Evolutionary conservation across 2,888 invertebrate genomes (phyloP).

Genomic region (Cosmopolites sordidus): DNA sequence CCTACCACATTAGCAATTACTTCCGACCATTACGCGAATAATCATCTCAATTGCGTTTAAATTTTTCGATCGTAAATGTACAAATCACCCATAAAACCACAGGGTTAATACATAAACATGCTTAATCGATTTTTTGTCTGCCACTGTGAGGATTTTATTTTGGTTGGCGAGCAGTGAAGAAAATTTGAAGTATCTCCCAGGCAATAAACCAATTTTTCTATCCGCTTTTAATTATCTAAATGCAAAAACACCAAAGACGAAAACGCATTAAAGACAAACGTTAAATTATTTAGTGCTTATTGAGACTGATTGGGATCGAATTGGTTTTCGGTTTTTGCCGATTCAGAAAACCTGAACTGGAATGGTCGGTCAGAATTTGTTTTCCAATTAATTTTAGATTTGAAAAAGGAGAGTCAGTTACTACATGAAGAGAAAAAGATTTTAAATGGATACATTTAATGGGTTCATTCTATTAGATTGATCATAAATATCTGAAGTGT

Average conservation of each 20-base stretch:
- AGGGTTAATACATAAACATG: constrained; percentile 9
- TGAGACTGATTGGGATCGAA: background rate
- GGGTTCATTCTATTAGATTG: too few species aligned
- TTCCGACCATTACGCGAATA: constrained; percentile 11
- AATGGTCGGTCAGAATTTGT: too few species aligned
- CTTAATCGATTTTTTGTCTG: constrained; percentile 2
- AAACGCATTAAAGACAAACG: background rate
- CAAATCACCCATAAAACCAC: constrained; percentile 15
- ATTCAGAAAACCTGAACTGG: too few species aligned
- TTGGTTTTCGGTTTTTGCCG: too few species aligned
- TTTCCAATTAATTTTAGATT: too few species aligned
- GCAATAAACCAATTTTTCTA: background rate
- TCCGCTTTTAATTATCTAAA: background rate
- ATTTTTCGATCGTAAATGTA: constrained; percentile 17
- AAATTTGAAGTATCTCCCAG: too few species aligned
- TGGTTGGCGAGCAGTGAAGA: too few species aligned
- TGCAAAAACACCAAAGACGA: background rate
- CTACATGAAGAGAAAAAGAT: too few species aligned
- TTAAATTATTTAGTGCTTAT: background rate
- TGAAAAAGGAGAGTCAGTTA: too few species aligned
- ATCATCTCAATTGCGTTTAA: constrained; percentile 24
- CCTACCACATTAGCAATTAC: background rate
- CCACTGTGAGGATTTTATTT: background rate
- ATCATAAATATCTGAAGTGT: too few species aligned
- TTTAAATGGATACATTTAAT: too few species aligned